Evolutionary conservation across 1,140 invertebrate species (phyloP), one percentile per base, ranked within the genome.

Genomic region (Chionoecetes opilio): DNA sequence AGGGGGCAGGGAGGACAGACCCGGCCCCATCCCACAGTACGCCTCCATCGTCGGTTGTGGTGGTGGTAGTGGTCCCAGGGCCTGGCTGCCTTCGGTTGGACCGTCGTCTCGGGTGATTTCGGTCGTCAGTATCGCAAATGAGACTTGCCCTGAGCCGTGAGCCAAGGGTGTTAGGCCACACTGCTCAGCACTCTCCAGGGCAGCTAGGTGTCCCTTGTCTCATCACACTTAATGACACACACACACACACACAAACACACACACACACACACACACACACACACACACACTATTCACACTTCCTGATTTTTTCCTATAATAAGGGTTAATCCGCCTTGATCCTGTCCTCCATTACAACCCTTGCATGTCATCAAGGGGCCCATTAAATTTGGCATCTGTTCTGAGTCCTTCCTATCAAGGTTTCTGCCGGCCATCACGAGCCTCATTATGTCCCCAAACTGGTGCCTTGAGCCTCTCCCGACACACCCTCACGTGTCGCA

Each of bases 91-190:
- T n/a, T 53, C 87, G 1, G 38, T 35, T 32, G 34, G 32, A 82
- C 91, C 53, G n/a, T 92, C 91, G 37, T 82, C 91, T 82, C 34
- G 34, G 63, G 63, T 87, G 46, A 94, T 89, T 53, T 94, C 93
- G 46, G 32, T 88, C 85, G 87, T 89, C 31, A 89, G 31, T 87
- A 89, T 8, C 26, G 86, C 29, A 38, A 94, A 94, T 82, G 93
- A 89, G 31, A 89, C 86, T 82, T 85, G 91, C 35, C 93, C 93
- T 94, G 89, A 35, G 75, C 75, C 31, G 32, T 82, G 34, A 38
- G 87, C 87, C 37, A 89, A 75, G 63, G 63, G 63, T 75, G 63
- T 75, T 89, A 46, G 41, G 41, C 35, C 17, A 31, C 26, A 89
- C 37, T 89, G 17, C 32, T 89, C 37, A 37, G 41, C n/a, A 89